These are phyloP conservation scores for Zapornia atra DNA, from an alignment of 2,113 vertebrate species.

Conservation along the genomic window DNA sequence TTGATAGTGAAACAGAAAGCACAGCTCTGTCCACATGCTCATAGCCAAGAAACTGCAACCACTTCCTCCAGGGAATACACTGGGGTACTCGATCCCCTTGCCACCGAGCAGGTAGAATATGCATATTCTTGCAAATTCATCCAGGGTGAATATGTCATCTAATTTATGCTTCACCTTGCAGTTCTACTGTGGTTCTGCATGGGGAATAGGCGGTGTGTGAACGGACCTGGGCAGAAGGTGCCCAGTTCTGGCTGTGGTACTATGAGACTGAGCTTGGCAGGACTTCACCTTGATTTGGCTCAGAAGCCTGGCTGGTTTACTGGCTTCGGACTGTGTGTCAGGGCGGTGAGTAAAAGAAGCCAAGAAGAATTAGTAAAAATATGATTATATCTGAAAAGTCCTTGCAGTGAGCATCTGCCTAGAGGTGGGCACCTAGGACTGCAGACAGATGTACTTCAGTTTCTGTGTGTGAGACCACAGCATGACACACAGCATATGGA, in stretches of 20 bases:
- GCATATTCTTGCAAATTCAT: neutral
- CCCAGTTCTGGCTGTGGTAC: neutral
- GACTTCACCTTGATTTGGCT: neutral
- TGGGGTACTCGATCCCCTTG: neutral
- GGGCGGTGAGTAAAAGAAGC: neutral
- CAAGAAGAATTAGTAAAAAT: neutral
- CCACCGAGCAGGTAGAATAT: neutral
- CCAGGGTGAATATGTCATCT: neutral
- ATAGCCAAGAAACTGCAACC: neutral
- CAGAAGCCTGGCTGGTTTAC: neutral
- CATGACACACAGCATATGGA: neutral
- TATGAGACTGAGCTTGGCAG: accelerated
- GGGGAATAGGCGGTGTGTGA: neutral
- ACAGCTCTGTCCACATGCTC: neutral
- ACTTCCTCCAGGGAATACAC: neutral
- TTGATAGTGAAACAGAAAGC: neutral
- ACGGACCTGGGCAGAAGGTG: neutral
- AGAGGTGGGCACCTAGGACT: neutral
- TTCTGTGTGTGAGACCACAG: neutral
- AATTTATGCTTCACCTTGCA: neutral
- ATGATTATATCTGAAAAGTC: neutral
- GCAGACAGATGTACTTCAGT: neutral
- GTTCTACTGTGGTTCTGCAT: neutral
- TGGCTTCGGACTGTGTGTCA: neutral
- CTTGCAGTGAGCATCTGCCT: neutral